Base-by-base conservation (phyloP, 2,113 vertebrate genomes). In the Hippoglossus stenolepis region DNA sequence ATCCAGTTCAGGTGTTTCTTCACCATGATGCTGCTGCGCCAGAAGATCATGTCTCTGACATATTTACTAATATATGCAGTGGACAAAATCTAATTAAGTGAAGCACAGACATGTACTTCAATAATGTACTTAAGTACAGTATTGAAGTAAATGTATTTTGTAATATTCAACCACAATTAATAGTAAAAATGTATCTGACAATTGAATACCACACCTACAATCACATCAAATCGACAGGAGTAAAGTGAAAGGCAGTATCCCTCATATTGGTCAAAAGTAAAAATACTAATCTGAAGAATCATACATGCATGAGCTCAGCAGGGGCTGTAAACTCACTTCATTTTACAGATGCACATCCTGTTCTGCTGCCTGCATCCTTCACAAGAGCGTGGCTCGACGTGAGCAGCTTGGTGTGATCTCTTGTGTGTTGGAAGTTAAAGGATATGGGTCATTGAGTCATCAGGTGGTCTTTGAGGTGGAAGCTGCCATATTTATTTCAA, bases 401-500 rank as follows among this genome's bases (percentile, higher is more conserved):
- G 69, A 75, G 54, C 8, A 56, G 61, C 61, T 73, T 10, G 1
- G 49, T 49, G 73, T 66, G 64, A 73, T 74, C 40, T 63, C 65
- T 7, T 31, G 60, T 77, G 80, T 77, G 70, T 70, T 35, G 40
- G 23, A 81, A 74, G 77, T 85, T 82, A 65, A 81, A 87, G 56
- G 63, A 64, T 65, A 60, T 38, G 69, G 58, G 79, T 73, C 51
- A 65, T 60, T 3, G 69, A 67, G 57, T 75, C 83, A 81, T 66
- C 71, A 70, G 79, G 77, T 79, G 80, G 76, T 79, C 63, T 68
- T 75, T 73, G 40, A 69, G 49, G 67, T 65, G 31, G 62, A 64
- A 72, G 77, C 79, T 73, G 74, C 74, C 71, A 79, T 75, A 49
- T 80, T 83, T 80, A 82, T 79, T 79, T 83, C 51, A 67, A 23